Conservation (phyloP, 2,888 invertebrate genomes). For the Limnephilus auricula region DNA sequence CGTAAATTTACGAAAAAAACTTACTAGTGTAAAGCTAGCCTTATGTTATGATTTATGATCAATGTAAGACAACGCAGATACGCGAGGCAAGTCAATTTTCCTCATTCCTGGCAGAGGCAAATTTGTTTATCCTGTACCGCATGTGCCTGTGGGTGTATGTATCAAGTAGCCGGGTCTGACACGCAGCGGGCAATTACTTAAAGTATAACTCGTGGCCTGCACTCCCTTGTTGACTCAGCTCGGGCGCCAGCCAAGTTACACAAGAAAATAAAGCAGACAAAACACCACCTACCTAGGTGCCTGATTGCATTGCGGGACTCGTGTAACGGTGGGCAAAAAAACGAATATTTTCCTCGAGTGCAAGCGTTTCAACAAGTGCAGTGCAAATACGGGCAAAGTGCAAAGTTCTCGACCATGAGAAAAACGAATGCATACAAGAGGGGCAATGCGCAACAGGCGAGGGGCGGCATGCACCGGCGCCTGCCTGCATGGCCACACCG, state of each 20-base stretch:
- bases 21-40: too few relatives aligned
- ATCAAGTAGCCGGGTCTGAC: background rate
- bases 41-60: background rate
- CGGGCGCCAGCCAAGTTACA: background rate
- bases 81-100: background rate
- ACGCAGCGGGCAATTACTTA: background rate
- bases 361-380: constrained; percentile 2
- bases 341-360: background rate
- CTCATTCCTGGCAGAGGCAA: background rate
- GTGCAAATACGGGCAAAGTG: background rate
- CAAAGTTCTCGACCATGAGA: background rate
- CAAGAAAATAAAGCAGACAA: background rate
- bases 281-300: background rate
- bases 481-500: background rate
- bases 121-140: background rate
- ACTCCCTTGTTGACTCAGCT: background rate
- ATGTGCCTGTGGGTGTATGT: too few relatives aligned
- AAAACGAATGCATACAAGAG: background rate
- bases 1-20: too few relatives aligned
- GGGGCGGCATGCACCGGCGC: background rate
- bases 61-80: background rate
- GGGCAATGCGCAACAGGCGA: background rate
- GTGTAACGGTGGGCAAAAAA: background rate
- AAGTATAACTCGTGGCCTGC: background rate
- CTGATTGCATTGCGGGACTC: background rate